Evolutionary conservation across 1,140 invertebrate genomes (phyloP), one percentile per base, ranked within the genome.

Genomic region (Pogonomyrmex barbatus): DNA sequence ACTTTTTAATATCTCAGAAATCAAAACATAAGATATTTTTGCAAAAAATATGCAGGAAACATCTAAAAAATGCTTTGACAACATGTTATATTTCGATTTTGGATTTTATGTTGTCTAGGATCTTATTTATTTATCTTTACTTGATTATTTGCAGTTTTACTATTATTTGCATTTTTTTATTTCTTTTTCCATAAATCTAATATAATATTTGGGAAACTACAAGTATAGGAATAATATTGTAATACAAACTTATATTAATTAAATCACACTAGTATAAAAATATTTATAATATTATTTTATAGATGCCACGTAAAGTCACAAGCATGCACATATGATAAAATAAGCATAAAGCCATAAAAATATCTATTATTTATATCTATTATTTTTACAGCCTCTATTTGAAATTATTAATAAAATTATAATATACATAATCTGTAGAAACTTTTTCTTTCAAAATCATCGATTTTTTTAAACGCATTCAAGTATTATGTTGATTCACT

Each of bases 271-370:
- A 24, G 24, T 12, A 68, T 30, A 70, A 6, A 17, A 63, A 36
- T 33, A 52, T 52, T 71, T 14, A 9, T 50, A 52, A 50, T 50
- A 50, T 17, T 71, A 17, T 67, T 67, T 67, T 42, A 56, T 56
- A 24, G 12, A 56, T 56, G 5, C 8, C 5, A 24, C 2, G 24
- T 52, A 52, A 52, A 50, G 8, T 50, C 12, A 50, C 24, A 24
- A 24, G 0, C 24, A 24, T 24, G 12, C 12, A 50, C n/a, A 54
- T 54, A 56, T 60, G 30, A 30, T 60, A 60, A 9, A 10, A 60
- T 10, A 30, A 60, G 30, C 30, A 30, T 60, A 30, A 17, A 30
- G 30, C 14, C 12, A 14, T 63, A 63, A 63, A 33, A 62, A 30
- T 33, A 36, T 63, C 8, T 52, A 52, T 63, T 17, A 63, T 63